Evolutionary conservation across 2,888 invertebrate species (phyloP).

Genomic region (Lepetodrilus schrolli): DNA sequence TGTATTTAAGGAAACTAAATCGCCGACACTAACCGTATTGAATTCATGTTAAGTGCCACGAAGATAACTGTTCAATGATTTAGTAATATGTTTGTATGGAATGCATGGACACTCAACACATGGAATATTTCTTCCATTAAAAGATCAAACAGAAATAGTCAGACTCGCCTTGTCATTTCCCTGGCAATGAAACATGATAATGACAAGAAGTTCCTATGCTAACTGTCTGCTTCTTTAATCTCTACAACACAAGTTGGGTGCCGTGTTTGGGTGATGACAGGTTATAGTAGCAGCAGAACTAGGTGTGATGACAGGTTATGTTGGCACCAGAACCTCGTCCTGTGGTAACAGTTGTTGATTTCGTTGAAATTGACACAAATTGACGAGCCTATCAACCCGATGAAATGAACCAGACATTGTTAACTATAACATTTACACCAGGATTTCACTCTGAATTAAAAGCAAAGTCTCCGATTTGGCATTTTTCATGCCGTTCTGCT

Average conservation of each 20-base stretch:
- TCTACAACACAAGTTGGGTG: too few relatives aligned
- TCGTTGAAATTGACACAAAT: conserved; percentile 23
- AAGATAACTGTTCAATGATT: too few relatives aligned
- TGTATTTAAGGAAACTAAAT: too few relatives aligned
- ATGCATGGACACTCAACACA: too few relatives aligned
- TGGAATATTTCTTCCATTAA: too few relatives aligned
- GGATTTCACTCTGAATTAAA: conserved; percentile 23
- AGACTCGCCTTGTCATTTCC: not conserved
- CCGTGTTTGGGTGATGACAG: too few relatives aligned
- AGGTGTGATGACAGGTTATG: conserved; percentile 16
- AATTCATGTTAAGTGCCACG: too few relatives aligned
- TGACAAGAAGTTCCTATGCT: not conserved
- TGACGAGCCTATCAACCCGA: conserved; percentile 23
- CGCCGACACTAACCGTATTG: too few relatives aligned
- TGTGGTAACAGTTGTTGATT: conserved; percentile 23
- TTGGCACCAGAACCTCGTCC: not conserved
- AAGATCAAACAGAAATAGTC: not conserved
- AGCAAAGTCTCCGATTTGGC: conserved; percentile 12
- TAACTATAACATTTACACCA: conserved; percentile 28
- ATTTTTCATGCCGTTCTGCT: conserved; percentile 5
- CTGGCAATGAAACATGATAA: not conserved
- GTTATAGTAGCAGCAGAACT: not conserved
- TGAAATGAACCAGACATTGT: conserved; percentile 24
- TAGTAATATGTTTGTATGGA: too few relatives aligned
- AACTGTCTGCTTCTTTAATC: not conserved